phyloP scores from a whole-genome alignment of 1,140 invertebrate species.

The Sweltsa coloradensis region DNA sequence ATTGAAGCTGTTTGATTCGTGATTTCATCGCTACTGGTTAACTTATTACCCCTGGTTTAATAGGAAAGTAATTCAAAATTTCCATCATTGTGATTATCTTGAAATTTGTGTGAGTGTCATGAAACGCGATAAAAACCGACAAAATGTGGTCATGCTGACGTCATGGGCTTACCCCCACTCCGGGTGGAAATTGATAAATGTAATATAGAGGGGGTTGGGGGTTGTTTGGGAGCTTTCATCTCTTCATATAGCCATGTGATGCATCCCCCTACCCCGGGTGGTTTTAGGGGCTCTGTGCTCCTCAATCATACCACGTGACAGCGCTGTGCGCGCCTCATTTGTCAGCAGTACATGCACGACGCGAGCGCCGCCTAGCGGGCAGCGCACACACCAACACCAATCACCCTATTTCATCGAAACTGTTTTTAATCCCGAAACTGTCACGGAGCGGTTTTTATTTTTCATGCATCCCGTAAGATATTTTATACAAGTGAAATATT shows the following conservation, averaged over 20 bases:
- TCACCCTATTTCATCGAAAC: constrained; percentile 10
- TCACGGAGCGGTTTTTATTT: constrained; percentile 10
- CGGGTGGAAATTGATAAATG: constrained; percentile 28
- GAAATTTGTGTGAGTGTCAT: not conserved
- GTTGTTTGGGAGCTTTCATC: constrained; percentile 9
- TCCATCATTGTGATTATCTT: not conserved
- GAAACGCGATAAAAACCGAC: constrained; percentile 1
- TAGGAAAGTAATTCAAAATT: no score
- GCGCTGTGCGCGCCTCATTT: constrained; percentile 10
- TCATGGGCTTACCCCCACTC: not conserved
- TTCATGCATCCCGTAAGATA: constrained; percentile 9
- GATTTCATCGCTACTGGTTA: no score
- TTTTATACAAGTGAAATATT: not conserved
- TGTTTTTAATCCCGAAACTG: constrained; percentile 11
- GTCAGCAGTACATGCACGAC: constrained; percentile 7
- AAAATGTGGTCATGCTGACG: constrained; percentile 3
- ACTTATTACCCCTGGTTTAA: no score
- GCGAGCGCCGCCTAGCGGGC: no score
- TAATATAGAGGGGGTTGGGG: constrained; percentile 1
- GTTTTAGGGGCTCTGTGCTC: constrained; percentile 5
- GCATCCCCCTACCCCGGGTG: not conserved
- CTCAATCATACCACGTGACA: constrained; percentile 15
- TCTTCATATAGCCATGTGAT: constrained; percentile 8
- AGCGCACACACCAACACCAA: constrained; percentile 1
- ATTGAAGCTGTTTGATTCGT: no score